Evolutionary conservation across 1,140 invertebrate genomes (phyloP), one percentile per base, ranked within the genome.

Genomic region (Drosophila sp.): DNA sequence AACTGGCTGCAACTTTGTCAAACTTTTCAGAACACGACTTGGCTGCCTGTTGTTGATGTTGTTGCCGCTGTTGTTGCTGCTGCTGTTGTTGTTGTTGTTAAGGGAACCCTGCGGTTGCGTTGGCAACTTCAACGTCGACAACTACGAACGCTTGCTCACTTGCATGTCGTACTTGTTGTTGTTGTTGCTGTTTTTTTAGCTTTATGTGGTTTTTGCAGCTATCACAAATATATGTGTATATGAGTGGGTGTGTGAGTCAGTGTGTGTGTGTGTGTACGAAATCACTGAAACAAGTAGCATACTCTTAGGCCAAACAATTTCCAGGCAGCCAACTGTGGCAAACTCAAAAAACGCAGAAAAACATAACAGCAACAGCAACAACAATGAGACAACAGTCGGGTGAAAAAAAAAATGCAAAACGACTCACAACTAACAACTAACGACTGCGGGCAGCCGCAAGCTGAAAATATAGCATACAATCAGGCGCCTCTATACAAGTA

Each of bases 221-320:
- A 67, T 38, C 72, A 61, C 66, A 41, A 43, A 41, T 77, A n/a
- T 9, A 11, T 9, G 34, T 36, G 34, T 21, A 21, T 21, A 4
- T 21, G 21, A 9, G 41, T 43, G 25, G 50, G 11, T 58, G 41
- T 48, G 36, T 57, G n/a, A 36, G 56, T 57, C 58, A 38, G 56
- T 66, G 72, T 59, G 40, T 53, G 43, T 61, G 43, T 76, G 69
- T 51, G 43, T 34, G 34, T 59, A 41, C 64, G 64, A 75, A 82
- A 82, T 82, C 80, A 76, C 46, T 64, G 63, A 71, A 78, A 81
- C 80, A 81, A 75, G 72, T 76, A 78, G 79, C 80, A 78, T 82
- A 82, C 80, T 81, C 80, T 81, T 76, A 71, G 79, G 79, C 78
- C 78, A 65, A 78, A 82, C 79, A 82, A 82, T 81, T 77, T 78